Conservation (phyloP, 2,888 invertebrate species). For the Agrotis puta region DNA sequence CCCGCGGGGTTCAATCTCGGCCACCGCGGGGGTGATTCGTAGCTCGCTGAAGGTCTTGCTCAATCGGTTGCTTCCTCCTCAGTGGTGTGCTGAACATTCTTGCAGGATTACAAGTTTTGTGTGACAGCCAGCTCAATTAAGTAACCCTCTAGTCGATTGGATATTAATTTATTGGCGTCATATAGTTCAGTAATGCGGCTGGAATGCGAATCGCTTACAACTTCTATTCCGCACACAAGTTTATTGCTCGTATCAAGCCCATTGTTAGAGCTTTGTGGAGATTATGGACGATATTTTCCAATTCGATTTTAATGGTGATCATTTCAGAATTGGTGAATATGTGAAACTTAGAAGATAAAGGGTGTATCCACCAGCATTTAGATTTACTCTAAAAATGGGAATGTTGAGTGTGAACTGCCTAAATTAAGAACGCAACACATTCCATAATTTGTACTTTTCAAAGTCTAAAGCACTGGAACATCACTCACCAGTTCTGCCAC, state of each 20-base stretch:
- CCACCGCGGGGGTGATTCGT: slow-evolving; percentile 11
- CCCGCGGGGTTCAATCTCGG: not conserved
- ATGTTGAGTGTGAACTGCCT: no score
- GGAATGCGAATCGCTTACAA: slow-evolving; percentile 56
- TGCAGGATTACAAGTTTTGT: slow-evolving; percentile 79
- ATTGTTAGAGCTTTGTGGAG: slow-evolving; percentile 14
- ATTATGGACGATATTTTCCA: slow-evolving; percentile 27
- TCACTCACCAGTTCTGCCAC: not conserved
- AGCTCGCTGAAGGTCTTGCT: slow-evolving; percentile 17
- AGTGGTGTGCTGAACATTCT: slow-evolving; percentile 72
- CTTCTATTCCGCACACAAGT: slow-evolving; percentile 20
- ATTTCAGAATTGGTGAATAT: not conserved
- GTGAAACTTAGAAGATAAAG: no score
- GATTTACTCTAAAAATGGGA: no score
- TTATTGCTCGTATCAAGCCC: slow-evolving; percentile 49
- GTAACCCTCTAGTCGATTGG: slow-evolving; percentile 80
- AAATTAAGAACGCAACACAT: no score
- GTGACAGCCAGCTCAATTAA: slow-evolving; percentile 78
- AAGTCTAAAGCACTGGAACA: no score
- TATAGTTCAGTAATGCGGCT: slow-evolving; percentile 63
- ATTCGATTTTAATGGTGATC: slow-evolving; percentile 18
- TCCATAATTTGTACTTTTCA: no score
- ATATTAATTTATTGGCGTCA: slow-evolving; percentile 81
- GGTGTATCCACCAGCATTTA: no score
- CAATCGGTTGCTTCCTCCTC: slow-evolving; percentile 46